phyloP scores from a whole-genome alignment of 2,888 invertebrate species.

The Drosophila quinaria region DNA sequence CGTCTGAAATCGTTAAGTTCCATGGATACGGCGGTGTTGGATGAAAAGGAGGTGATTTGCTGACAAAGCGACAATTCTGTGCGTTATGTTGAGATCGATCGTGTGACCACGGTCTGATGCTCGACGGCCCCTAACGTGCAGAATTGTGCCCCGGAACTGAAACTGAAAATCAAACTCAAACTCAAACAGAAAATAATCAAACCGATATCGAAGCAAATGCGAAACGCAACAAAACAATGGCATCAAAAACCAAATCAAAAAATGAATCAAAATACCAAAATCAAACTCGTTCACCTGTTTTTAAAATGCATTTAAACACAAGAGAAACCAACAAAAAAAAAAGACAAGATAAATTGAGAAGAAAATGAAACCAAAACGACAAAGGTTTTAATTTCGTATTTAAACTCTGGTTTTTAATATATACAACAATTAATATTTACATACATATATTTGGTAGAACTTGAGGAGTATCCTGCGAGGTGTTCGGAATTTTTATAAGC shows the following conservation, averaged over 20 bases:
- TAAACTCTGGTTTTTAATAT: conserved; percentile 53
- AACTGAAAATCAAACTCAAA: conserved; percentile 10
- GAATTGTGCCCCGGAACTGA: conserved; percentile 85
- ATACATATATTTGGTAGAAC: conserved; percentile 25
- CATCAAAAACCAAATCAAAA: conserved; percentile 46
- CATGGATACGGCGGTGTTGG: conserved; percentile 92
- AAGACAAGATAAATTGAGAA: neutral
- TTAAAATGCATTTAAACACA: conserved; percentile 77
- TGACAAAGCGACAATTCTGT: conserved; percentile 98
- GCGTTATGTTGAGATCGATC: conserved; percentile 95
- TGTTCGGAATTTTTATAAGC: conserved; percentile 76
- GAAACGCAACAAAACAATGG: conserved; percentile 20
- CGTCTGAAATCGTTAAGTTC: conserved; percentile 91
- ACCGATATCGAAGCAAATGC: conserved; percentile 21
- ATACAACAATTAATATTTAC: conserved; percentile 21
- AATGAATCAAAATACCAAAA: conserved; percentile 56
- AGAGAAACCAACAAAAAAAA: conserved; percentile 14
- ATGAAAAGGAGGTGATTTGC: conserved; percentile 96
- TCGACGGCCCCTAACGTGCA: conserved; percentile 75
- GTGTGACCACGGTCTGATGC: conserved; percentile 95
- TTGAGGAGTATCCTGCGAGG: conserved; percentile 15
- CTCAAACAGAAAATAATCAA: conserved; percentile 8
- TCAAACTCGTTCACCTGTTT: conserved; percentile 81
- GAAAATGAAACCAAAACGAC: conserved; percentile 8
- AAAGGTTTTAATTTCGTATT: conserved; percentile 65